Evolutionary conservation across 2,797 vertebrate species (phyloP), one percentile per base, ranked within the genome.

Genomic region (Pseudocheirus occidentalis): DNA sequence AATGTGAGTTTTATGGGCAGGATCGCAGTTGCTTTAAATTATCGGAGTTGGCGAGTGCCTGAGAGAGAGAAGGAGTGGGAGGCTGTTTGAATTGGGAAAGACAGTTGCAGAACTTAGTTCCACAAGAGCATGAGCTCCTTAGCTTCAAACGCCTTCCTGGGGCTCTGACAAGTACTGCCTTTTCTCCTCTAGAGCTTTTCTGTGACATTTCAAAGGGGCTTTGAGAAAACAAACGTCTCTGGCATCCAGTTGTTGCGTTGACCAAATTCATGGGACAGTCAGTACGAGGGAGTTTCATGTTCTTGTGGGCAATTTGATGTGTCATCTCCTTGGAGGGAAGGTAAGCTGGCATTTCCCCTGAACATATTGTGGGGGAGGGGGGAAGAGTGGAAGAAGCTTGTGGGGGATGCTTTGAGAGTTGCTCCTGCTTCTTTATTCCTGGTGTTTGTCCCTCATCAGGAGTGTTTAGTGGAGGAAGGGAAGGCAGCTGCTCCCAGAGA

Each of bases 11-110:
- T 98, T 98, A 98, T 96, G 98, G 98, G 97, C 97, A 98, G 98
- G 98, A 98, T 98, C 97, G 50, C 99, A 99, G 99, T 99, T 99
- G 98, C 98, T 99, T 99, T 98, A 98, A 98, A 99, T 99, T 99
- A 99, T 97, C 98, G 98, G 97, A 97, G 92, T 91, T 99, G 99
- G 99, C 98, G 98, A 98, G 98, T 96, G 97, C 98, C 98, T 90
- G 97, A 97, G 97, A 81, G 97, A 73, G 40, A 98, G 97, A 98
- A 98, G 98, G 98, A 98, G 98, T 97, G 54, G 98, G 98, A 98
- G 98, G 98, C 98, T 98, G 97, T 98, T 98, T 97, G 96, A 98
- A 98, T 98, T 92, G 98, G 98, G 98, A 98, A 96, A 98, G 98
- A 97, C 97, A 97, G 97, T 98, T 97, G 97, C 97, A 98, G 97